A percentile compares a stretch with the other conserved stretches of the same genome.
Conservation (phyloP, 2,888 invertebrate genomes). For the Chromoteleia sp. region DNA sequence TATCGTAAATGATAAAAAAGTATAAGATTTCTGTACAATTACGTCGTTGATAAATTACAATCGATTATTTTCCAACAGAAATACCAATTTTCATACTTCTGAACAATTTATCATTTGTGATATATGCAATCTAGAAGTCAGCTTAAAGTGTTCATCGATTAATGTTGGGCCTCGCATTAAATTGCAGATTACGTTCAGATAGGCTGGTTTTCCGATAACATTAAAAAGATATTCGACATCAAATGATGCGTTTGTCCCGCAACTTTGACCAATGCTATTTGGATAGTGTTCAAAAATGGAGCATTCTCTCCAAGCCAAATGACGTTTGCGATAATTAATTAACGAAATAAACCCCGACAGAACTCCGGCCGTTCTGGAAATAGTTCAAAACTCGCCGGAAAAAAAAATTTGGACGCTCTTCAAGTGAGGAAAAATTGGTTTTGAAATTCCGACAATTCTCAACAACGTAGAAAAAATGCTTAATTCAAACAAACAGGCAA, state of each 20-base stretch:
- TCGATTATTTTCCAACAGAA: conserved; percentile 17
- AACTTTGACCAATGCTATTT: conserved; percentile 24
- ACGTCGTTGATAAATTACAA: not conserved
- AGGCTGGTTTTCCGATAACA: conserved; percentile 34
- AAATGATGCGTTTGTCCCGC: conserved; percentile 27
- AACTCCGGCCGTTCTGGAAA: too few species aligned
- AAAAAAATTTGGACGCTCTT: too few species aligned
- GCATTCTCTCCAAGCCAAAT: conserved; percentile 11
- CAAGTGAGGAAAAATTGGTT: too few species aligned
- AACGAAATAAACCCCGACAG: conserved; percentile 17
- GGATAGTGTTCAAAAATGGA: conserved; percentile 39
- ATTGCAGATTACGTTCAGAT: conserved; percentile 46
- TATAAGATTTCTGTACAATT: too few species aligned
- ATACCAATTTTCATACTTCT: conserved; percentile 34
- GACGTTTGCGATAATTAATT: conserved; percentile 22
- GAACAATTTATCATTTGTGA: conserved; percentile 40
- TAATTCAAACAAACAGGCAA: too few species aligned
- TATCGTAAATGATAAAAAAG: too few species aligned
- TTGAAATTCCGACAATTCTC: too few species aligned
- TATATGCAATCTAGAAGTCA: conserved; percentile 31
- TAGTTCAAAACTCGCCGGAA: conserved; percentile 26
- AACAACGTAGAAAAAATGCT: too few species aligned
- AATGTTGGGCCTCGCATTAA: conserved; percentile 50
- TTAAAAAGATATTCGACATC: conserved; percentile 35
- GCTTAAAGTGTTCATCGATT: conserved; percentile 56